Evolutionary conservation across 1,140 invertebrate species (phyloP), one percentile per base, ranked within the genome.

Genomic region (Hylaeus anthracinus): DNA sequence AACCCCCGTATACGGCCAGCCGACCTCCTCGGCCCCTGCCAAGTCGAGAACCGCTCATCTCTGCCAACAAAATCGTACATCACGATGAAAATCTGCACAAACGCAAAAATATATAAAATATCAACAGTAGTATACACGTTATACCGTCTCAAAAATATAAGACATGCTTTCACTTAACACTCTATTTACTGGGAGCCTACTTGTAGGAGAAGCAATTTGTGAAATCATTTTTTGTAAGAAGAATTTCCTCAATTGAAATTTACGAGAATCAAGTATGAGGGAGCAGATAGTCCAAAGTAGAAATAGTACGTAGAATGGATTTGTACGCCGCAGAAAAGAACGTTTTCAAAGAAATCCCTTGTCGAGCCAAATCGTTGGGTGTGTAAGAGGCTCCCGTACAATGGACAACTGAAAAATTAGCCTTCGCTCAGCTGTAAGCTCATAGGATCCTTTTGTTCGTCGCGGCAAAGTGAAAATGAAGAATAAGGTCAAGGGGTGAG

Each of bases 21-120:
- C 93, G 92, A 71, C 91, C 90, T 55, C 87, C 88, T 72, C 92
- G 90, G 81, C 93, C 93, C 78, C 93, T 92, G 79, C 92, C 92
- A 58, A 94, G 89, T 80, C 91, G 90, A 83, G 93, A 92, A 73
- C 90, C 92, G 76, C 82, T 94, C 93, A 94, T 94, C 79, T 90
- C 92, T 91, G 56, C 1, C 71, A 79, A 72, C 66, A 86, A 66
- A 15, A 10, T 58, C 56, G n/a, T 61, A 14, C 5, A 45, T 67
- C 66, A 75, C 55, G 26, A 26, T 26, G 26, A 26, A 26, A 26
- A 26, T 26, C 26, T 26, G 26, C 26, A 26, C 26, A 26, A 26
- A 26, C 26, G 26, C 26, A 26, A 26, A 0, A 26, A 26, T 26
- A 26, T 26, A 26, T 26, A 26, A 26, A 26, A 26, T 26, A 26